Evolutionary conservation across 37 sponge, comb jelly and placozoan genomes (phyloP).

Genomic region (Geodia barretti): DNA sequence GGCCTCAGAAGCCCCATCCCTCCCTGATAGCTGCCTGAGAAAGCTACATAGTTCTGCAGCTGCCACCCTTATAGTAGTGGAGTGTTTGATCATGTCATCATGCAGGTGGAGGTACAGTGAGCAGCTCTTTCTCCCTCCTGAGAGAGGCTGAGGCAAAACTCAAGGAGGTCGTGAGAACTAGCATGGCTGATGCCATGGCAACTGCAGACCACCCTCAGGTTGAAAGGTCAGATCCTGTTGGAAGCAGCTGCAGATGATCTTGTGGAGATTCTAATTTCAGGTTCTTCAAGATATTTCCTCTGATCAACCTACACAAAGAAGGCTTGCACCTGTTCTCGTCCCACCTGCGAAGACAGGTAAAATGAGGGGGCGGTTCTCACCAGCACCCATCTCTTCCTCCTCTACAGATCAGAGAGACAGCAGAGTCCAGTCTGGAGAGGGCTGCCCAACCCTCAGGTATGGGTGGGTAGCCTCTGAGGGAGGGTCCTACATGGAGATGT

Average conservation of each 20-base stretch:
- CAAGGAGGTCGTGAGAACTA: slow-evolving; percentile 58
- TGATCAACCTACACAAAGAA: slow-evolving; percentile 82
- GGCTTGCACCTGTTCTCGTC: slow-evolving; percentile 63
- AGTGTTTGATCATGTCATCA: too few species aligned
- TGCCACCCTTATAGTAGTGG: too few species aligned
- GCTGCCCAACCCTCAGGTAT: slow-evolving; percentile 20
- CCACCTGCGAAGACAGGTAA: slow-evolving; percentile 54
- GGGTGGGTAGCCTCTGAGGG: too few species aligned
- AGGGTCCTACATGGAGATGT: not conserved
- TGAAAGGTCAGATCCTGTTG: slow-evolving; percentile 61
- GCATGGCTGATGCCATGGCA: slow-evolving; percentile 62
- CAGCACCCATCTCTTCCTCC: not conserved
- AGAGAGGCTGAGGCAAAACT: slow-evolving; percentile 72
- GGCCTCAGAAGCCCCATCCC: too few species aligned
- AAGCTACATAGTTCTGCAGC: too few species aligned
- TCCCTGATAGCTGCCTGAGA: too few species aligned
- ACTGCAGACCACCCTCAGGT: slow-evolving; percentile 8
- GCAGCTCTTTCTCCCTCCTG: slow-evolving; percentile 68
- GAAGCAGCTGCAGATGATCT: too few species aligned
- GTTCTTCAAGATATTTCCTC: slow-evolving; percentile 84
- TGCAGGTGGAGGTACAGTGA: slow-evolving; percentile 21
- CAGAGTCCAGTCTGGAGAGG: not conserved
- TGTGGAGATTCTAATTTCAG: too few species aligned
- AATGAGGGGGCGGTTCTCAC: not conserved
- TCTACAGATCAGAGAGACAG: slow-evolving; percentile 9